Conservation (phyloP, 1,140 invertebrate species). For the Brachionus sp. region DNA sequence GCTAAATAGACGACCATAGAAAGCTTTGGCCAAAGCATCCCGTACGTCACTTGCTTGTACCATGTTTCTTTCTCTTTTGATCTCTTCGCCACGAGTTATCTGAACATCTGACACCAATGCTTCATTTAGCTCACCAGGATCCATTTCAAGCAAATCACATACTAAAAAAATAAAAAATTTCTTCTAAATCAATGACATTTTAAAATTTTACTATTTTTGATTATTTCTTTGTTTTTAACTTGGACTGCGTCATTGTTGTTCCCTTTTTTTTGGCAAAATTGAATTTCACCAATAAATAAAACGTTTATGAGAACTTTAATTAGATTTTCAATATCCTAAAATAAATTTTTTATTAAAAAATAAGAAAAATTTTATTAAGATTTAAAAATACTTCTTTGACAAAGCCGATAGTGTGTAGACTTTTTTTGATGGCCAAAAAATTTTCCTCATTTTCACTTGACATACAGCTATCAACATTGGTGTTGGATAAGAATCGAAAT, state of each 20-base stretch:
- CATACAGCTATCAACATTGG: constrained; percentile 38
- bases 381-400: constrained; percentile 19
- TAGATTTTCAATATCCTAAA: constrained; percentile 42
- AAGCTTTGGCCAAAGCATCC: constrained; percentile 96
- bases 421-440: constrained; percentile 28
- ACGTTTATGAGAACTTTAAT: constrained; percentile 27
- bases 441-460: constrained; percentile 23
- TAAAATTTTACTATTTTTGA: neutral
- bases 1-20: constrained; percentile 92
- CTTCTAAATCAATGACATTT: neutral
- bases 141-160: constrained; percentile 44
- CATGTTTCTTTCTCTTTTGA: constrained; percentile 51
- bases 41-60: constrained; percentile 76
- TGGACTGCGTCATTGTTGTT: constrained; percentile 40
- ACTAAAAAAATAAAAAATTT: neutral
- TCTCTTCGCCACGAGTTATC: constrained; percentile 40
- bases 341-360: neutral
- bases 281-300: constrained; percentile 44
- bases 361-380: neutral
- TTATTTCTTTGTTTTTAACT: constrained; percentile 42
- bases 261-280: constrained; percentile 41
- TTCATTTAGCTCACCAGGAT: constrained; percentile 46
- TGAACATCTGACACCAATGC: constrained; percentile 47
- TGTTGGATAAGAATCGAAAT: constrained; percentile 29
- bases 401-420: constrained; percentile 25